phyloP scores from a whole-genome alignment of 2,113 vertebrate species.

The Tympanuchus pallidicinctus region DNA sequence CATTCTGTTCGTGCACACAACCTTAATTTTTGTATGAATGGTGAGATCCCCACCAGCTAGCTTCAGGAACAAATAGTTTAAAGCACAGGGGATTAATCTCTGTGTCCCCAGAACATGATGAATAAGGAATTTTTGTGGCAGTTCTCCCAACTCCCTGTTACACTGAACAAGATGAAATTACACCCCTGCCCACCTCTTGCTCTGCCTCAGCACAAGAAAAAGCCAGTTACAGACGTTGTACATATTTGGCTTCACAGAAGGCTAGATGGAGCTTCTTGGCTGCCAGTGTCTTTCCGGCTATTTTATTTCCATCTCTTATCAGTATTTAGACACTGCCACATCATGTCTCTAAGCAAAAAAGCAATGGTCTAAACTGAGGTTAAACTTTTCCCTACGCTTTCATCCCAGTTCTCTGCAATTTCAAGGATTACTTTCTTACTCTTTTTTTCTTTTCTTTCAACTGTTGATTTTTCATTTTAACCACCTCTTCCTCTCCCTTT shows the following conservation, averaged over 20 bases:
- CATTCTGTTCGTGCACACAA: neutral
- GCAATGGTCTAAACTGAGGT: neutral
- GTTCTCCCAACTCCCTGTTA: neutral
- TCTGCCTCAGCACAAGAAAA: neutral
- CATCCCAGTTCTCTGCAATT: neutral
- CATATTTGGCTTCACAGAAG: neutral
- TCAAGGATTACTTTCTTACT: neutral
- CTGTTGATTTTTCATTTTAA: neutral
- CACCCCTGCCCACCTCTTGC: neutral
- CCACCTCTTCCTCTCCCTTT: neutral
- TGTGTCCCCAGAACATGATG: neutral
- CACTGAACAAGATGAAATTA: accelerated
- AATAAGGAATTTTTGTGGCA: accelerated
- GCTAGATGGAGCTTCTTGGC: neutral
- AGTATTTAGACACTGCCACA: accelerated
- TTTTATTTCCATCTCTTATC: neutral
- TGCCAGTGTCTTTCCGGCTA: neutral
- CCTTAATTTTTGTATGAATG: neutral
- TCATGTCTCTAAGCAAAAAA: neutral
- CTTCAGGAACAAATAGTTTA: neutral
- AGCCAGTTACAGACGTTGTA: neutral
- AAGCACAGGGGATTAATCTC: neutral
- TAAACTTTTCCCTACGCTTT: neutral
- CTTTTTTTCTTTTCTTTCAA: neutral
- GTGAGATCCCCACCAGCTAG: too few species aligned